Base-by-base conservation (phyloP, 2,113 vertebrate genomes). In the Leuciscus idus region DNA sequence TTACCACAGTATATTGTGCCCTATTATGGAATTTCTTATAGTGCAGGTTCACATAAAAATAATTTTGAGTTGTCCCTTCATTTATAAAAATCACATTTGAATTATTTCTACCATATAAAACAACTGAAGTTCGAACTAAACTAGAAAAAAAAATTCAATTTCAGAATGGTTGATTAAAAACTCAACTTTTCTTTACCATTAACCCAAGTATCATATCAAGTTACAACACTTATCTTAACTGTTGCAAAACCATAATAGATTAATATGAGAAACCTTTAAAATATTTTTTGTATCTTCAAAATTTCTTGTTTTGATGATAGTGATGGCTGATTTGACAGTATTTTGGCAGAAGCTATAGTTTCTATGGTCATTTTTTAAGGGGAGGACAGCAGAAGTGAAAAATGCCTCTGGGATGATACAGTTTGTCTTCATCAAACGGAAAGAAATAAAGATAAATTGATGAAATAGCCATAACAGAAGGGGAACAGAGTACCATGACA, bases 381-480 rank as follows among this genome's bases (percentile, higher is more conserved):
- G 43, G 72, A 74, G n/a, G 72, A 74, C 72, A 74, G 43, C 72
- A 48, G 43, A 74, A 74, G 72, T 48, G 72, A 48, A 80, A 43
- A 61, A 43, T 43, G 77, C 21, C 10, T 80, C 11, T 36, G 33
- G 12, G 36, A 43, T 1, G 33, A 62, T 15, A 79, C 57, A 62
- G 77, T 80, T 80, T 80, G 57, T 80, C 55, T 80, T 80, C 57
- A 59, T 43, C 55, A 80, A 80, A 43, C 10, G 7, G 36, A 80
- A 80, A 80, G 33, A 62, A 80, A 80, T 80, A 61, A 80, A 57
- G 55, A 80, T 62, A 43, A 80, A 80, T 62, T 80, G 55, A 80
- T 13, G 23, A 61, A 62, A 80, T 62, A 17, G 55, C 33, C 23
- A 7, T 64, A 81, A 81, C 15, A 2, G 59, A 64, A 64, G 39